Conservation (phyloP, 2,113 vertebrate genomes). For the Physeter macrocephalus region DNA sequence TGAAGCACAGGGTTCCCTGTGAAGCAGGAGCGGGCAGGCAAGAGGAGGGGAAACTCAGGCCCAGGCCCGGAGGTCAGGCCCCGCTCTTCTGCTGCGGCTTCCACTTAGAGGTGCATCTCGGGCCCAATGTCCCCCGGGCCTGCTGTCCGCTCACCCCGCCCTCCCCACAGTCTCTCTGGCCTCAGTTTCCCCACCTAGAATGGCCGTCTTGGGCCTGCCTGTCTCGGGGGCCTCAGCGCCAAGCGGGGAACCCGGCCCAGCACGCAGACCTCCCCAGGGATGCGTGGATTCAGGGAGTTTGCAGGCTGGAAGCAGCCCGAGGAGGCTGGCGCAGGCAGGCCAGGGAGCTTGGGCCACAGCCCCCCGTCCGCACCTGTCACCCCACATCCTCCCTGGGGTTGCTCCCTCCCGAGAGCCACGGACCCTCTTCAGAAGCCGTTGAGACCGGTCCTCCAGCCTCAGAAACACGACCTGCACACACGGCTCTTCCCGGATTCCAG, state of each 20-base stretch:
- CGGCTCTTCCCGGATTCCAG: rapidly evolving
- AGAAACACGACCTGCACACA: rapidly evolving
- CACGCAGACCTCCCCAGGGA: no score
- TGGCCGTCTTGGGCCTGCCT: not conserved
- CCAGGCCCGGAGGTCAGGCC: not conserved
- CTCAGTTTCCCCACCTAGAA: not conserved
- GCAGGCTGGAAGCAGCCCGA: rapidly evolving
- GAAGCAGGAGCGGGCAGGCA: rapidly evolving
- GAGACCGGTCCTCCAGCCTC: not conserved
- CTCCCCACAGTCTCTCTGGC: not conserved
- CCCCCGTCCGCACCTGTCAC: not conserved
- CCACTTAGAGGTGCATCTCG: rapidly evolving
- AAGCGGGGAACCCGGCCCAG: rapidly evolving
- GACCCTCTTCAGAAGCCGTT: not conserved
- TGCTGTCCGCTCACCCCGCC: not conserved
- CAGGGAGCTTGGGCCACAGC: rapidly evolving
- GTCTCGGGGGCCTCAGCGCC: not conserved
- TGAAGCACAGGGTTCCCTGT: not conserved
- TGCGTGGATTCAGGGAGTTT: rapidly evolving
- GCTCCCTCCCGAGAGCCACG: not conserved
- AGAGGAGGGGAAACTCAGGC: rapidly evolving
- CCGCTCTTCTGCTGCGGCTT: not conserved
- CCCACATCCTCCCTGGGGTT: rapidly evolving
- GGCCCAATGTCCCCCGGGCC: not conserved
- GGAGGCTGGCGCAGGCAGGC: rapidly evolving